Base-by-base conservation (phyloP, 1,140 invertebrate genomes). In the Sarcophaga bullata region DNA sequence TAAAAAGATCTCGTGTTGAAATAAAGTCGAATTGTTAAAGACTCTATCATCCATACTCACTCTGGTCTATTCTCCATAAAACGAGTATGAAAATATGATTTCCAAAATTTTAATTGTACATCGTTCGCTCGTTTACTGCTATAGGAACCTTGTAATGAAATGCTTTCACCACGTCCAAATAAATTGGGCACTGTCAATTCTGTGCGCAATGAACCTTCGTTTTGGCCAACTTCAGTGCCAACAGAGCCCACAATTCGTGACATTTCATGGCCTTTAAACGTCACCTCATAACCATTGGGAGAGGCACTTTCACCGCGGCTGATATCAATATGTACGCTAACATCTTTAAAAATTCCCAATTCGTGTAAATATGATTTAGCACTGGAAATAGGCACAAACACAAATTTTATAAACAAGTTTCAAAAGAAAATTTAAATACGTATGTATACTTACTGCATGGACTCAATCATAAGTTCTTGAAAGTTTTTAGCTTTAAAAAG, bases 191-290 rank as follows among this genome's bases (percentile, higher is more conserved):
- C 83, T 37, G 82, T 82, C 7, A 90, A 83, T 78, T 90, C 89
- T 4, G 86, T 89, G 47, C 86, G 85, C 13, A 90, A 80, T 0
- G 89, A 87, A 11, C 89, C 89, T 50, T 90, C 89, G 83, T 88
- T 90, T 81, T 90, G 88, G 7, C 89, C 89, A 72, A 90, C 86
- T 68, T 90, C 89, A 0, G 89, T 90, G 72, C 89, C 89, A 11
- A 90, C 87, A 0, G 87, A 87, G 8, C 89, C 89, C 82, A 89
- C 85, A n/a, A 90, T 75, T 8, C 89, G 84, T 8, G 87, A 85
- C 37, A 86, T 83, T 72, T 90, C 89, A 15, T 85, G 85, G 68
- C 89, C 89, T 62, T 85, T 87, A 1, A 90, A 85, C 1, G 88
- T 88, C 1, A 90, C 84, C 82, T 90, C 89, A 73, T 90, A 90